These are phyloP conservation scores for Pseudomyrmex gracilis DNA, from an alignment of 1,140 invertebrate genomes.

Conservation along the genomic window DNA sequence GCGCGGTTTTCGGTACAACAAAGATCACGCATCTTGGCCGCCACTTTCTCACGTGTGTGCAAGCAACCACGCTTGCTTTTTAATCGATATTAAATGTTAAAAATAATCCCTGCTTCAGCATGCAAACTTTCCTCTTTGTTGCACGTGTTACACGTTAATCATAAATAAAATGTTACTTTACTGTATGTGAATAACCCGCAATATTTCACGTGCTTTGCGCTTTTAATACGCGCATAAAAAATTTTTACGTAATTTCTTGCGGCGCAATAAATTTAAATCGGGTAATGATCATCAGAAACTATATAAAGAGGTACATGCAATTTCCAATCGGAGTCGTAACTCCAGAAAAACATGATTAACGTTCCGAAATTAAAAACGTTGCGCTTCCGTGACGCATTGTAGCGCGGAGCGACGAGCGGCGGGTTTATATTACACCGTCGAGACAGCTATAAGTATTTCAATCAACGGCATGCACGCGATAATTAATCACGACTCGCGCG, in stretches of 20 bases:
- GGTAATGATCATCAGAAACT: neutral
- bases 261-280: neutral
- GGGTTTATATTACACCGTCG: conserved; percentile 56
- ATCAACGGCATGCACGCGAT: conserved; percentile 59
- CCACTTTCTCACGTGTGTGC: neutral
- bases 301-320: neutral
- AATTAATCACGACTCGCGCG: conserved; percentile 56
- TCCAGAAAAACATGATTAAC: conserved; percentile 44
- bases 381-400: conserved; percentile 37
- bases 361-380: conserved; percentile 48
- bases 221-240: too few species aligned
- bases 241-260: neutral
- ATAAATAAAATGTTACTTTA: too few species aligned
- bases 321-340: neutral
- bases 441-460: conserved; percentile 60
- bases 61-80: neutral
- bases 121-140: neutral
- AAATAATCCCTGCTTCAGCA: neutral
- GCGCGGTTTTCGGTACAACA: conserved; percentile 4
- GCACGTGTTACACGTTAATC: neutral
- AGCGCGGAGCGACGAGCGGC: neutral
- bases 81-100: conserved; percentile 34
- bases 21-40: conserved; percentile 24
- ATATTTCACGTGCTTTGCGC: too few species aligned
- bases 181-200: too few species aligned